Conservation (phyloP, 2,888 invertebrate genomes). For the Harpalus rubripes region DNA sequence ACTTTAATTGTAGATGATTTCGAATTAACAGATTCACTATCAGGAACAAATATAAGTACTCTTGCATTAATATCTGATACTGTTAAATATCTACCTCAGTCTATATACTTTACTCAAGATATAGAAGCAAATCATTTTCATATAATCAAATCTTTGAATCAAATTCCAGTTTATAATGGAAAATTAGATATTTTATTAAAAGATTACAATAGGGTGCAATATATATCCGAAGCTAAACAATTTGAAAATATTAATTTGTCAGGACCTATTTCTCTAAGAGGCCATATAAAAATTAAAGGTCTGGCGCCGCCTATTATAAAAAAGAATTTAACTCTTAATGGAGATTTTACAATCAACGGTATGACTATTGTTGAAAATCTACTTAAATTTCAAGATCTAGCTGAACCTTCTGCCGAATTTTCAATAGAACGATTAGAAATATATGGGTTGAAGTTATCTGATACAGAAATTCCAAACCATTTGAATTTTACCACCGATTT, state of each 20-base stretch:
- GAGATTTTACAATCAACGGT: conserved; percentile 77
- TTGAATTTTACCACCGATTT: conserved; percentile 75
- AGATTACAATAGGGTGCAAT: conserved; percentile 75
- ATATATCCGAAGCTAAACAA: conserved; percentile 76
- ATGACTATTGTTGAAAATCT: conserved; percentile 77
- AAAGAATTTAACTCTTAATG: conserved; percentile 76
- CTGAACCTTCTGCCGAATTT: conserved; percentile 69
- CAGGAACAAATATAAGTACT: conserved; percentile 71
- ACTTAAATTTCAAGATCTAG: conserved; percentile 75
- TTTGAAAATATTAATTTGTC: conserved; percentile 77
- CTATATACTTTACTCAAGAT: conserved; percentile 76
- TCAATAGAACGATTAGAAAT: conserved; percentile 74
- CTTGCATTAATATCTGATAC: conserved; percentile 76
- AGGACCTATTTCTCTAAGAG: conserved; percentile 77
- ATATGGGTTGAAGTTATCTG: conserved; percentile 74
- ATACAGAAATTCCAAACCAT: conserved; percentile 74
- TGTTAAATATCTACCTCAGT: conserved; percentile 76
- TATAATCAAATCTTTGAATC: conserved; percentile 77
- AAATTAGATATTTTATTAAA: conserved; percentile 77
- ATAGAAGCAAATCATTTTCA: conserved; percentile 75
- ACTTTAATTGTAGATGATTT: conserved; percentile 74
- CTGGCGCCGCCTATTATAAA: conserved; percentile 77
- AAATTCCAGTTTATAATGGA: conserved; percentile 76
- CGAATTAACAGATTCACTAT: conserved; percentile 68
- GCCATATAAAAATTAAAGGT: conserved; percentile 77